phyloP scores from a whole-genome alignment of 2,888 invertebrate species.

The Nemapogon koenigi region DNA sequence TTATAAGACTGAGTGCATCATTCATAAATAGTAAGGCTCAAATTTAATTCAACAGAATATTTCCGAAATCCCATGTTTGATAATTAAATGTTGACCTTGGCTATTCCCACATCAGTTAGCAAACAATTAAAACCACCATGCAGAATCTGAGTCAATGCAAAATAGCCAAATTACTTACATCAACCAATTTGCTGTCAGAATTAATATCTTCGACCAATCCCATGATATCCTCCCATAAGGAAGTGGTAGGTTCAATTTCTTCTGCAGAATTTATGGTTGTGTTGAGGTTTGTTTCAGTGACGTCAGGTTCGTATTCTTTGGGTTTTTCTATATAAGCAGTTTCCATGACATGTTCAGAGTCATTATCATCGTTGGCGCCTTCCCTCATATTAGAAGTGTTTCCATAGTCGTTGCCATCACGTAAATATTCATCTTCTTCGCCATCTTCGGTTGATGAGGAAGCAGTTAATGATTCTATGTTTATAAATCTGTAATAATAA shows the following conservation, averaged over 20 bases:
- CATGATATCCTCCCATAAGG: constrained; percentile 52
- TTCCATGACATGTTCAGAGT: constrained; percentile 30
- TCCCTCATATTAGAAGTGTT: constrained; percentile 37
- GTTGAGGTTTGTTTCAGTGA: constrained; percentile 41
- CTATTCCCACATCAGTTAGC: no score
- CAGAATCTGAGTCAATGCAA: no score
- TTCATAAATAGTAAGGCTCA: no score
- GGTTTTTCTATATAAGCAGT: constrained; percentile 35
- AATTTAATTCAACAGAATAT: no score
- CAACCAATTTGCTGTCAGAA: constrained; percentile 33
- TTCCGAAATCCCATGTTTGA: no score
- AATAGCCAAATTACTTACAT: constrained; percentile 40
- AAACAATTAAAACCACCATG: no score
- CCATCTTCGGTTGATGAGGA: constrained; percentile 69
- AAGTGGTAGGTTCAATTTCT: constrained; percentile 35
- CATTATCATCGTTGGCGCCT: constrained; percentile 27
- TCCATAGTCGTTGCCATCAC: constrained; percentile 55
- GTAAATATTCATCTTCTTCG: constrained; percentile 55
- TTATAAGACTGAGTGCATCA: no score
- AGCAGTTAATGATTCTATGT: constrained; percentile 75
- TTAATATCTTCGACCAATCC: constrained; percentile 48
- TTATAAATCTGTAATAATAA: constrained; percentile 59
- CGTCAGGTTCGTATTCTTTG: constrained; percentile 22
- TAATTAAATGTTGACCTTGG: no score
- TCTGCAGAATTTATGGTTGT: constrained; percentile 41